Conservation (phyloP, 1,140 invertebrate species). For the Trachymyrmex cornetzi region DNA sequence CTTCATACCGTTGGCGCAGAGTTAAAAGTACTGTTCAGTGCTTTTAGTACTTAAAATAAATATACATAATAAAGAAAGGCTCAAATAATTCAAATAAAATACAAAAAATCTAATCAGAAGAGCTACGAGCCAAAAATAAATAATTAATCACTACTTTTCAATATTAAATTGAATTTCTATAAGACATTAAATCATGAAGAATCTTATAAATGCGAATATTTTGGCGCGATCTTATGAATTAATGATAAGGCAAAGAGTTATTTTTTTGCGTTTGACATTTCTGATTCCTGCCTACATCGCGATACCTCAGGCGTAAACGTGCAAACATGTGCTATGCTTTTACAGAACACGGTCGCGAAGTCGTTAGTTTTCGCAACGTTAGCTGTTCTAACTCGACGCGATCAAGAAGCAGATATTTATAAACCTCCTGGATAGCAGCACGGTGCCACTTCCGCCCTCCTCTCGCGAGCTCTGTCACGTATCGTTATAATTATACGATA, state of each 20-base stretch:
- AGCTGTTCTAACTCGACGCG: not conserved
- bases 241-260: slow-evolving; percentile 5
- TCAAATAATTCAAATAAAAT: no score
- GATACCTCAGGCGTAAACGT: not conserved
- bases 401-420: slow-evolving; percentile 43
- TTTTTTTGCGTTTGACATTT: slow-evolving; percentile 26
- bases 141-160: no score
- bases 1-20: no score
- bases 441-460: not conserved
- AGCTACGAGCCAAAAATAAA: no score
- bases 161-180: no score
- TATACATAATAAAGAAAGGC: no score
- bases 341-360: not conserved
- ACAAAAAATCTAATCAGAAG: no score
- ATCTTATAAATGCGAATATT: not conserved
- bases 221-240: not conserved
- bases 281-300: not conserved
- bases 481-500: slow-evolving; percentile 47
- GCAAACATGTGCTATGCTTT: slow-evolving; percentile 13
- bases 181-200: not conserved
- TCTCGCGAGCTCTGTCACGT: not conserved
- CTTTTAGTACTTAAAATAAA: no score
- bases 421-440: slow-evolving; percentile 9
- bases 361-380: slow-evolving; percentile 21
- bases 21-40: no score